These are phyloP conservation scores for Lagocephalus sceleratus DNA, from an alignment of 2,797 vertebrate species.

Conservation along the genomic window DNA sequence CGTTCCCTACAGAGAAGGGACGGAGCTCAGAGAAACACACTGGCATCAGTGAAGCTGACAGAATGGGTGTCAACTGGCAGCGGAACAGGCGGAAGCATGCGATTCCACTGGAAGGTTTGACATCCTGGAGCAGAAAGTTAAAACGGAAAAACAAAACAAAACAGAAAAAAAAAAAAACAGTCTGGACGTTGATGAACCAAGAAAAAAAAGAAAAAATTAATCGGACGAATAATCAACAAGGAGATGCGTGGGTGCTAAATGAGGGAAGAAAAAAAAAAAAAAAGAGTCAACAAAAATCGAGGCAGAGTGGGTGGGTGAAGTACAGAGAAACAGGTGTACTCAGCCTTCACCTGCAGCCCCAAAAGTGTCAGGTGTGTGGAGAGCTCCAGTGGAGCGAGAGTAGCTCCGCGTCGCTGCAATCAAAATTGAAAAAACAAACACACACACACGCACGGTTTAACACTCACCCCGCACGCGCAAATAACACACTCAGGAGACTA, in stretches of 20 bases:
- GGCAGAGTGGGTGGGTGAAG: conserved; percentile 66
- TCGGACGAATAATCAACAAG: conserved; percentile 8
- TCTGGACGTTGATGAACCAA: conserved; percentile 33
- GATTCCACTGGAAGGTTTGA: conserved; percentile 50
- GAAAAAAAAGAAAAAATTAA: conserved; percentile 29
- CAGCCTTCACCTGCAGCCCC: conserved; percentile 98
- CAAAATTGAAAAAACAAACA: conserved; percentile 71
- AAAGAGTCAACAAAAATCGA: conserved; percentile 22
- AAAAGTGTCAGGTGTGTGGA: conserved; percentile 91
- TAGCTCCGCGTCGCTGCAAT: conserved; percentile 97
- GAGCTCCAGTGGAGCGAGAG: conserved; percentile 98
- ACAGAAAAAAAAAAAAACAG: conserved; percentile 1
- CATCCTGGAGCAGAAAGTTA: conserved; percentile 51
- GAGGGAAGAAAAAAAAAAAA: conserved; percentile 31
- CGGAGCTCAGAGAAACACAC: conserved; percentile 46
- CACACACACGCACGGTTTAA: conserved; percentile 58
- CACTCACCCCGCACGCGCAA: conserved; percentile 34
- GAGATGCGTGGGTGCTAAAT: conserved; percentile 28
- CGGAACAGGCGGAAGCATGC: conserved; percentile 73
- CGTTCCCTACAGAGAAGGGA: conserved; percentile 26
- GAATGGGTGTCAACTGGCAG: conserved; percentile 44
- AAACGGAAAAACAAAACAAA: not conserved
- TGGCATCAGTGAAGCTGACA: conserved; percentile 24
- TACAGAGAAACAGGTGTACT: conserved; percentile 77
- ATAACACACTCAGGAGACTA: conserved; percentile 13